phyloP scores from a whole-genome alignment of 1,140 invertebrate genomes.

The Trachymyrmex cornetzi region DNA sequence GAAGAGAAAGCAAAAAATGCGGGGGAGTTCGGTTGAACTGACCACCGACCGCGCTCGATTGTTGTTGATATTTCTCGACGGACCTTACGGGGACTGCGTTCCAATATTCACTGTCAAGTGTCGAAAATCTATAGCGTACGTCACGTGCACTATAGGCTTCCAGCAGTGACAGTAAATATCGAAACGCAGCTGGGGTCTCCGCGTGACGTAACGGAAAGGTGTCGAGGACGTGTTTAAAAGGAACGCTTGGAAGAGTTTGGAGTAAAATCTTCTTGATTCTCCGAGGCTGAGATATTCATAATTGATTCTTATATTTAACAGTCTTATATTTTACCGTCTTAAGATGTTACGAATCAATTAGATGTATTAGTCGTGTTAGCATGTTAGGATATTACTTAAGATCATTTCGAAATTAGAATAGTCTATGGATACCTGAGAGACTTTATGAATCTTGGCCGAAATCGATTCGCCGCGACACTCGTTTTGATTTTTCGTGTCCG shows the following conservation, averaged over 20 bases:
- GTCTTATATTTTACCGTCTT: too few relatives aligned
- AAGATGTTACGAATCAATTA: too few relatives aligned
- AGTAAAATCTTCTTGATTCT: not conserved
- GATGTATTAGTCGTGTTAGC: too few relatives aligned
- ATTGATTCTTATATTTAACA: too few relatives aligned
- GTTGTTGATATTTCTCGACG: conserved; percentile 39
- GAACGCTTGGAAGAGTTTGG: not conserved
- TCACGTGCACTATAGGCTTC: too few relatives aligned
- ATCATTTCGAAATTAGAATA: too few relatives aligned
- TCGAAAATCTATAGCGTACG: too few relatives aligned
- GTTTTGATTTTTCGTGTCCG: not conserved
- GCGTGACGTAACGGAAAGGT: conserved; percentile 29
- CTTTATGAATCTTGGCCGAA: not conserved
- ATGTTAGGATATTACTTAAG: too few relatives aligned
- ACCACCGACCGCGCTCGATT: not conserved
- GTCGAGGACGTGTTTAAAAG: not conserved
- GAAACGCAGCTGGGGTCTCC: too few relatives aligned
- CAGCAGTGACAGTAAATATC: too few relatives aligned
- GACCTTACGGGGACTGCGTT: not conserved
- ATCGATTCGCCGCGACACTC: not conserved
- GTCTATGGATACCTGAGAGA: not conserved
- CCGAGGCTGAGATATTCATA: not conserved
- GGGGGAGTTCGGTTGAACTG: not conserved
- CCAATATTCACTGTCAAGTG: too few relatives aligned
- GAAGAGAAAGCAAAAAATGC: not conserved